These are phyloP conservation scores for Hippocampus comes DNA, from an alignment of 2,113 vertebrate species.

Conservation along the genomic window DNA sequence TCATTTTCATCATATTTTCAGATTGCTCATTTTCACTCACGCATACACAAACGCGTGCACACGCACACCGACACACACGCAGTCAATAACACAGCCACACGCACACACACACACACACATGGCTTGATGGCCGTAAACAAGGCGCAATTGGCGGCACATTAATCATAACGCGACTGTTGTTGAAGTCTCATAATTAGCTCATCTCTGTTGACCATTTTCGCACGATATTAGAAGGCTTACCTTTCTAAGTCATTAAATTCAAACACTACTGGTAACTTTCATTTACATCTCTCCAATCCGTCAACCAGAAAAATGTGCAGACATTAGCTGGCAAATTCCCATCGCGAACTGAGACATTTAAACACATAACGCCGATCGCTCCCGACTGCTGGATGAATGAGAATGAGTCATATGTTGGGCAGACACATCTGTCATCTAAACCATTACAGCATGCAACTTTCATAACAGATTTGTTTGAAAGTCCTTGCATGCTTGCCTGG, in stretches of 20 bases:
- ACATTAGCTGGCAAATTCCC: background rate
- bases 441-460: conserved; percentile 1
- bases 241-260: conserved; percentile 2
- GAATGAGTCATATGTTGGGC: background rate
- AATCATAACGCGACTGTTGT: conserved; percentile 4
- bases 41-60: background rate
- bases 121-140: conserved; percentile 2
- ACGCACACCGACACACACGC: background rate
- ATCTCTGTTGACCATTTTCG: conserved; percentile 4
- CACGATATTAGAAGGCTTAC: conserved; percentile 2
- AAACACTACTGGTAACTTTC: background rate
- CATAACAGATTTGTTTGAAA: background rate
- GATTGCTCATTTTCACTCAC: background rate
- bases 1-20: background rate
- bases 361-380: background rate
- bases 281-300: background rate
- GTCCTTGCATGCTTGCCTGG: background rate
- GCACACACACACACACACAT: background rate
- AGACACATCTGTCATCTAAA: conserved; percentile 1
- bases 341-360: background rate
- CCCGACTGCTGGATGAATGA: conserved; percentile 1
- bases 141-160: background rate
- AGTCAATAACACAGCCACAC: background rate
- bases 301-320: background rate
- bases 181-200: background rate